phyloP scores from a whole-genome alignment of 2,888 invertebrate genomes.

The Ennomos fuscantarius region DNA sequence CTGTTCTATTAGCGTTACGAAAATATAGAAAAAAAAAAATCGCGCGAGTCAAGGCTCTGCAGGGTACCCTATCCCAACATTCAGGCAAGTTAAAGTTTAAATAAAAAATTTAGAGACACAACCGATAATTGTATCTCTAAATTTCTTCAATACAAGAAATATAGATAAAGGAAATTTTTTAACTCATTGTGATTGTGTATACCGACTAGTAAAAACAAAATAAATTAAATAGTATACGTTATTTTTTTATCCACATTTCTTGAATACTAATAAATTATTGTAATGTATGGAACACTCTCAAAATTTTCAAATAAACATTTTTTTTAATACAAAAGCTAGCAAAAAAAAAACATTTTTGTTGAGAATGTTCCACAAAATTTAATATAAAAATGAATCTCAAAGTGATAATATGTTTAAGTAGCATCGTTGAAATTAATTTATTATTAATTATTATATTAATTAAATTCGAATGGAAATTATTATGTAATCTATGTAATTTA shows the following conservation, averaged over 20 bases:
- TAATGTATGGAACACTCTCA: conserved; percentile 18
- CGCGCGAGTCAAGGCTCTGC: conserved; percentile 83
- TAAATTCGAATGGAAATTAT: too few relatives aligned
- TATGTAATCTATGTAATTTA: too few relatives aligned
- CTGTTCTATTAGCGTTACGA: conserved; percentile 43
- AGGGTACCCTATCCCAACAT: conserved; percentile 99
- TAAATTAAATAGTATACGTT: too few relatives aligned
- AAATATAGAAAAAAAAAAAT: conserved; percentile 38
- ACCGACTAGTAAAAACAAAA: too few relatives aligned
- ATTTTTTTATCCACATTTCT: conserved; percentile 39
- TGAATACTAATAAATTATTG: conserved; percentile 17
- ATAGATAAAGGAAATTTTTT: background rate
- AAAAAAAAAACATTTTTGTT: background rate
- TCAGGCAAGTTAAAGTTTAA: conserved; percentile 89
- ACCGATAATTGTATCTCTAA: conserved; percentile 59
- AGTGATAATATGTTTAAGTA: conserved; percentile 12
- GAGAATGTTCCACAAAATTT: conserved; percentile 17
- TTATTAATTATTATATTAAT: background rate
- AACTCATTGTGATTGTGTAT: background rate
- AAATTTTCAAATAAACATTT: conserved; percentile 5
- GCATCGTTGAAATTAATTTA: background rate
- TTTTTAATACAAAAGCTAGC: background rate
- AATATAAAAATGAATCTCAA: background rate
- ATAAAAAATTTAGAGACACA: conserved; percentile 63
- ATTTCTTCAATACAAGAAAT: conserved; percentile 40